These are phyloP conservation scores for Gisinianus flammeolus DNA, from an alignment of 2,888 invertebrate genomes.

Conservation along the genomic window DNA sequence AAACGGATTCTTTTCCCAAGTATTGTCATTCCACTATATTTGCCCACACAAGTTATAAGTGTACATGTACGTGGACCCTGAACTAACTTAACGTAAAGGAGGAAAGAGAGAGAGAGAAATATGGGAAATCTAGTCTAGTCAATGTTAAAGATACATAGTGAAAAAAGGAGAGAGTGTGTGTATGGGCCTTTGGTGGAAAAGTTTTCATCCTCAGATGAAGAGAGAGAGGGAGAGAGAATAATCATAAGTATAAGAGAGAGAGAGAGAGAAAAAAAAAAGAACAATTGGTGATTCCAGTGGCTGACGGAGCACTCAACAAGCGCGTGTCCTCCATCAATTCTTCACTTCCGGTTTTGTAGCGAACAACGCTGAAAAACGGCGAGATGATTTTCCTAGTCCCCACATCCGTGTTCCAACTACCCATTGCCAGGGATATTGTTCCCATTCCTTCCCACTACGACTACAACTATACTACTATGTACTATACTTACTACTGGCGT, in stretches of 20 bases:
- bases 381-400: conserved; percentile 5
- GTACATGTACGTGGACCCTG: background rate
- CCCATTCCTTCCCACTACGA: background rate
- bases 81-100: too few species aligned
- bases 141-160: background rate
- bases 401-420: conserved; percentile 17
- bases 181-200: background rate
- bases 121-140: too few species aligned
- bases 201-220: background rate
- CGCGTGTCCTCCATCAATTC: conserved; percentile 60
- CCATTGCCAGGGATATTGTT: background rate
- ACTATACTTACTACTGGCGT: too few species aligned
- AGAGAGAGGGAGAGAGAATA: background rate
- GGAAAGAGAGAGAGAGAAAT: too few species aligned
- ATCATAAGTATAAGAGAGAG: conserved; percentile 5
- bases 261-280: conserved; percentile 26
- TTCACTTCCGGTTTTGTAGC: conserved; percentile 56
- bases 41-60: background rate
- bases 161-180: background rate
- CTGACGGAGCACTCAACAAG: conserved; percentile 58
- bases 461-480: background rate
- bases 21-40: background rate
- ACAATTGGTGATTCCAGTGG: conserved; percentile 32
- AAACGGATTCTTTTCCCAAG: too few species aligned
- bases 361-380: conserved; percentile 22